Conservation (phyloP, 64 coral and sea anemone species). For the Anthopleura sola region DNA sequence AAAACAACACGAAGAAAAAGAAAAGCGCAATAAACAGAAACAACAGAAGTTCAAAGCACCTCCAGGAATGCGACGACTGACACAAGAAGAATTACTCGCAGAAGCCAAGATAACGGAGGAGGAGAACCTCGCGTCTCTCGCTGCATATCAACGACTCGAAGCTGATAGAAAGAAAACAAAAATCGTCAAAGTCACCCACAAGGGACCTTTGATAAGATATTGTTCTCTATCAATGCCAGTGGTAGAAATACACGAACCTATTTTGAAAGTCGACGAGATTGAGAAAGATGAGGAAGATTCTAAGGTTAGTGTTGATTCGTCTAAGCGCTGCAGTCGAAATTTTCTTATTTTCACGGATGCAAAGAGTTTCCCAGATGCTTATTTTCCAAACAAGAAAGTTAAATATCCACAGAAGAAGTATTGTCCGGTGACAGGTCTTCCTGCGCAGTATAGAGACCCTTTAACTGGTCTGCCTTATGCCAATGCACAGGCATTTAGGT, state of each 20-base stretch:
- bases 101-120: constrained; percentile 91
- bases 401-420: constrained; percentile 70
- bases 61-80: constrained; percentile 61
- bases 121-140: constrained; percentile 73
- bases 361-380: constrained; percentile 82
- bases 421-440: constrained; percentile 74
- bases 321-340: constrained; percentile 81
- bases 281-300: constrained; percentile 73
- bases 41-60: constrained; percentile 47
- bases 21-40: constrained; percentile 74
- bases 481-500: constrained; percentile 80
- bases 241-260: constrained; percentile 66
- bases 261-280: constrained; percentile 74
- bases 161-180: constrained; percentile 93
- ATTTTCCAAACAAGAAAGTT: constrained; percentile 83
- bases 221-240: constrained; percentile 90
- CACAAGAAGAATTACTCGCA: constrained; percentile 84
- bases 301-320: constrained; percentile 52
- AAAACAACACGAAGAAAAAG: constrained; percentile 63
- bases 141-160: constrained; percentile 81
- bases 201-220: constrained; percentile 78
- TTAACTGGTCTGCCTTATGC: constrained; percentile 83
- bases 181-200: constrained; percentile 68
- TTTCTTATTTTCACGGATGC: constrained; percentile 95
- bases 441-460: constrained; percentile 69